Evolutionary conservation across 2,797 vertebrate genomes (phyloP).

Genomic region (Halcyon smyrnensis): DNA sequence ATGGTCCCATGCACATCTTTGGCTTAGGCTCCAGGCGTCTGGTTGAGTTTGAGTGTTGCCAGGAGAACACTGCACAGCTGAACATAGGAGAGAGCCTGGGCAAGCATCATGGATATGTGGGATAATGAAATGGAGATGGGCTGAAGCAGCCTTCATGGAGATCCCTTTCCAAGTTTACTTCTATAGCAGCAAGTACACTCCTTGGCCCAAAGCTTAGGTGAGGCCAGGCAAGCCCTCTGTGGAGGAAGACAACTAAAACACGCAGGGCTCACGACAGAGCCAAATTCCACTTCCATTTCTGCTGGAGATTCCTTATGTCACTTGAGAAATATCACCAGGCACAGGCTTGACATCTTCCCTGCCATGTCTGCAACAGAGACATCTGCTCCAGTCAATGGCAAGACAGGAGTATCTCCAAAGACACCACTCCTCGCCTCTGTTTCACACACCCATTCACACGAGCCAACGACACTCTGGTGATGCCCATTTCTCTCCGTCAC

Average conservation of each 20-base stretch:
- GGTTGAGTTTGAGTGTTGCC: not conserved
- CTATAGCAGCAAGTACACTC: not conserved
- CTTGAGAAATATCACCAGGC: not conserved
- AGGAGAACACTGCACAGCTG: not conserved
- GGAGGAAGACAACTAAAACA: not conserved
- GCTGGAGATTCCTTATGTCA: not conserved
- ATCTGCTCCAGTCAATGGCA: not conserved
- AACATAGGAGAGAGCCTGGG: not conserved
- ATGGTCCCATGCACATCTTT: not conserved
- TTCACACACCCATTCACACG: too few species aligned
- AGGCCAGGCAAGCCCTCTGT: not conserved
- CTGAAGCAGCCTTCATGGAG: not conserved
- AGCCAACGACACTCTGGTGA: accelerated
- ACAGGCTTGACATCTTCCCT: not conserved
- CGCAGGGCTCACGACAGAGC: accelerated
- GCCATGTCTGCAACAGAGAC: not conserved
- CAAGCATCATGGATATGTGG: accelerated
- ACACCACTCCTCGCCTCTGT: not conserved
- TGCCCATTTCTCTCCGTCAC: not conserved
- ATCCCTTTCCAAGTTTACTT: not conserved
- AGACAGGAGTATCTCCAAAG: accelerated
- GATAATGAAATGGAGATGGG: not conserved
- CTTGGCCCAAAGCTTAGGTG: not conserved
- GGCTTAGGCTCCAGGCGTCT: not conserved
- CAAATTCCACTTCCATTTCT: not conserved